A percentile compares a stretch with the other conserved stretches of the same genome.
Evolutionary conservation across 2,888 invertebrate species (phyloP).

Genomic region (Macrosiphum euphorbiae): DNA sequence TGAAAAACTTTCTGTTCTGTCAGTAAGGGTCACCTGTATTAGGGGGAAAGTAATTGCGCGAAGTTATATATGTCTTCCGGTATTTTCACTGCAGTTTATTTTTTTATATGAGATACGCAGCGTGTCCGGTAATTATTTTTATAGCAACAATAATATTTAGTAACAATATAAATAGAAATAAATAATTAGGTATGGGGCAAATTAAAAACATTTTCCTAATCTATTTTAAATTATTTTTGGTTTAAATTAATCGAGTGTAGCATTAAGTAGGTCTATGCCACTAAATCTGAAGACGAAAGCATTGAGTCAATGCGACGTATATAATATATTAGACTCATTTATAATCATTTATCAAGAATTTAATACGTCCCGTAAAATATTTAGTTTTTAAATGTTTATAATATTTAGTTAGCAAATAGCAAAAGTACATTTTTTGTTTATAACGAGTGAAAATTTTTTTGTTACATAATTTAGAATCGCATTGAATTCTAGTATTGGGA

Average conservation of each 20-base stretch:
- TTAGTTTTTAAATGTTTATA: neutral
- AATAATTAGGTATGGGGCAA: neutral
- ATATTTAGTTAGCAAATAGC: neutral
- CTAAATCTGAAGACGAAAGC: neutral
- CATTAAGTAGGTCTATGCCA: too few species aligned
- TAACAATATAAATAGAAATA: neutral
- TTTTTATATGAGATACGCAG: neutral
- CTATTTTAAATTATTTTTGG: neutral
- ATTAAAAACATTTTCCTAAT: neutral
- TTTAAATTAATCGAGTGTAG: neutral
- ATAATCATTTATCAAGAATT: neutral
- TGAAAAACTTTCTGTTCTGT: slow-evolving; percentile 50
- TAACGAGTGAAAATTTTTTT: neutral
- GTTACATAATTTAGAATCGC: neutral
- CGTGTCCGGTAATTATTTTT: slow-evolving; percentile 1
- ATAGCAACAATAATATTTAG: neutral
- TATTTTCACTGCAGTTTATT: slow-evolving; percentile 39
- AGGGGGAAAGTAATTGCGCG: slow-evolving; percentile 57
- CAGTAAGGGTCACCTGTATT: slow-evolving; percentile 58
- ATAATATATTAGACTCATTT: neutral
- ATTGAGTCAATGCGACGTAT: neutral
- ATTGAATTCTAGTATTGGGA: neutral
- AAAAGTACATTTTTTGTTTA: neutral
- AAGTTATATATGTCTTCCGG: slow-evolving; percentile 53
- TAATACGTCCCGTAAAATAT: neutral